These are phyloP conservation scores for Macquaria ambigua DNA, from an alignment of 2,113 vertebrate genomes.

Conservation along the genomic window DNA sequence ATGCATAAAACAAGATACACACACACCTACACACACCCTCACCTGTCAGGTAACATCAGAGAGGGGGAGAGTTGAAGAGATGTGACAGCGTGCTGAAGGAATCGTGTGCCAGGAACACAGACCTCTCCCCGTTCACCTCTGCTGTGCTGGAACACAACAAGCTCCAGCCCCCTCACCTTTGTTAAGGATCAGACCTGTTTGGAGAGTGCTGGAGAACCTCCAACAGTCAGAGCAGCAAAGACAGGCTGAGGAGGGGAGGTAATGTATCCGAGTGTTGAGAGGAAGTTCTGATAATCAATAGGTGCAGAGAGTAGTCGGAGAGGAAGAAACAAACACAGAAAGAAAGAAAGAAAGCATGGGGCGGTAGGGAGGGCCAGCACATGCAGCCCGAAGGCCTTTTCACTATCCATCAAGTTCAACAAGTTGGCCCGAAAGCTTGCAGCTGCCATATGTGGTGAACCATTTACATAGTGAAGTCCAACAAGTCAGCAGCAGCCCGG, in stretches of 20 bases:
- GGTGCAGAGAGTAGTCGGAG: conserved; percentile 36
- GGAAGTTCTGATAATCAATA: conserved; percentile 75
- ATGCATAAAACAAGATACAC: conserved; percentile 48
- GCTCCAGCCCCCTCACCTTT: conserved; percentile 60
- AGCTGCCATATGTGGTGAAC: conserved; percentile 69
- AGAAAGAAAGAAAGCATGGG: conserved; percentile 35
- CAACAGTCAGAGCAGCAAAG: conserved; percentile 54
- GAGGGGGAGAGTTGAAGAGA: conserved; percentile 68
- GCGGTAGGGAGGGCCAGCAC: conserved; percentile 52
- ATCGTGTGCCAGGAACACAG: conserved; percentile 73
- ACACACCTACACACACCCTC: conserved; percentile 52
- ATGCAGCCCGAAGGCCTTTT: conserved; percentile 75
- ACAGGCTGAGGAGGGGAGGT: conserved; percentile 41
- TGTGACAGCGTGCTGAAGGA: conserved; percentile 77
- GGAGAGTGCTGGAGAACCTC: conserved; percentile 70
- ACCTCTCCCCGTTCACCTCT: conserved; percentile 68
- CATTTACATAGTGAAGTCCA: conserved; percentile 65
- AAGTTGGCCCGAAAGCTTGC: conserved; percentile 72
- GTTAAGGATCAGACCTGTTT: conserved; percentile 58
- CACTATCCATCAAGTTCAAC: conserved; percentile 79
- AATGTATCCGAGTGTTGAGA: conserved; percentile 40
- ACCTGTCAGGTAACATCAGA: conserved; percentile 81
- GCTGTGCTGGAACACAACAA: conserved; percentile 66
- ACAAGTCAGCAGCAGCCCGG: conserved; percentile 60
- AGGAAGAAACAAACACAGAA: conserved; percentile 52